Evolutionary conservation across 2,113 vertebrate species (phyloP).

Genomic region (Alethe diademata): DNA sequence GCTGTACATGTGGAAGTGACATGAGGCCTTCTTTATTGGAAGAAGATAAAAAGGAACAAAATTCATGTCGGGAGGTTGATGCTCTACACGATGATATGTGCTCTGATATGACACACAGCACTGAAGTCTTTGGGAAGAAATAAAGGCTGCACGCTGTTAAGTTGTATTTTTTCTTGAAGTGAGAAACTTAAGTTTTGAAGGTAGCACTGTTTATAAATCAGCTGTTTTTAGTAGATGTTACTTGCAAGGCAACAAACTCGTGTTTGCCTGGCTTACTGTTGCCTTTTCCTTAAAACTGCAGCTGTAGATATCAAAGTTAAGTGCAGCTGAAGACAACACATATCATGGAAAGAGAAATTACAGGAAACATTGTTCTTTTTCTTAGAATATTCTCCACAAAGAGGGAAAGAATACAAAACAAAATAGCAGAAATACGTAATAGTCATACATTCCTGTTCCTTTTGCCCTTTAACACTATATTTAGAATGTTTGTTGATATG

Average conservation of each 20-base stretch:
- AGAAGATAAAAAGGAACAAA: neutral
- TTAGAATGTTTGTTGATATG: neutral
- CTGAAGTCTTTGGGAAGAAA: neutral
- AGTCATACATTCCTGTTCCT: neutral
- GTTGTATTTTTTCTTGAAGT: neutral
- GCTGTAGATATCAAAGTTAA: neutral
- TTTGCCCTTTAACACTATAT: neutral
- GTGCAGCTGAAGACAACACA: neutral
- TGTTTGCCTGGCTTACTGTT: neutral
- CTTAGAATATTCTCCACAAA: neutral
- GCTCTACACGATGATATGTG: neutral
- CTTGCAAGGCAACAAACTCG: neutral
- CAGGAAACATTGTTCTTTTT: neutral
- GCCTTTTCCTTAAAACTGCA: neutral
- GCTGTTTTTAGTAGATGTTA: neutral
- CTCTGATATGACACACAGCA: rapidly evolving
- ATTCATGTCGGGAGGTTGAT: neutral
- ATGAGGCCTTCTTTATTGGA: neutral
- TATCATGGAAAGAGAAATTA: neutral
- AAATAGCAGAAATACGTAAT: neutral
- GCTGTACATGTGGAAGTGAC: neutral
- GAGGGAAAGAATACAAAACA: neutral
- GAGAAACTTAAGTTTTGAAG: neutral
- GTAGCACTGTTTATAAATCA: neutral
- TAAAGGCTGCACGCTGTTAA: neutral